phyloP scores from a whole-genome alignment of 2,888 invertebrate genomes.

The Ashinkailepas kermadecensis region DNA sequence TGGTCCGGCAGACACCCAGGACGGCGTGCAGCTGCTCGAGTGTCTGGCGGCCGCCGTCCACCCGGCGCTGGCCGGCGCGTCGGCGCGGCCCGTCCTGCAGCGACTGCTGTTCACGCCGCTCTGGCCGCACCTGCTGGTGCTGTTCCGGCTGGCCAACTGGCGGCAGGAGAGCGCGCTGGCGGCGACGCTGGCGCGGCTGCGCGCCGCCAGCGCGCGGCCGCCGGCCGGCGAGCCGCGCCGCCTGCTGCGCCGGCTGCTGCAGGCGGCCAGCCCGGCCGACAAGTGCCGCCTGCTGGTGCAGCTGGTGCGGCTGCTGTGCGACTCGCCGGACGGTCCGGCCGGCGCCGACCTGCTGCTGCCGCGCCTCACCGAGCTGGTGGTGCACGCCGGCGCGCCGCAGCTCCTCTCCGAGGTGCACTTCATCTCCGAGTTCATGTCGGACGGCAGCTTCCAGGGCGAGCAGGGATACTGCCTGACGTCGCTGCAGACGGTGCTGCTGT shows the following conservation, averaged over 20 bases:
- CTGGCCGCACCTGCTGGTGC: slow-evolving; percentile 5
- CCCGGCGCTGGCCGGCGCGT: not conserved
- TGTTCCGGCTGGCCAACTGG: slow-evolving; percentile 21
- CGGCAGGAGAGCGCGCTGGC: slow-evolving; percentile 14
- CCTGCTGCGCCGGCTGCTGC: slow-evolving; percentile 15
- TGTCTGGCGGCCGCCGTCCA: not conserved
- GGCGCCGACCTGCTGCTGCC: slow-evolving; percentile 21
- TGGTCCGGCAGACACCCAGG: not conserved
- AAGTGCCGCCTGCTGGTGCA: slow-evolving; percentile 21
- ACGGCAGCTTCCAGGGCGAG: not conserved
- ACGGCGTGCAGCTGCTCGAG: not conserved
- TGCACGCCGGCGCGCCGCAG: slow-evolving; percentile 7
- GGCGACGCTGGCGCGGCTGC: not conserved
- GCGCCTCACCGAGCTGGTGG: slow-evolving; percentile 1
- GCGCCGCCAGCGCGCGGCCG: not conserved
- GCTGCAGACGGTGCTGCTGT: slow-evolving; percentile 20
- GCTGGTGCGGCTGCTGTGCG: not conserved
- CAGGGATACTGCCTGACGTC: slow-evolving; percentile 21
- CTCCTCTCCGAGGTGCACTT: slow-evolving; percentile 19
- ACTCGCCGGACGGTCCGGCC: not conserved
- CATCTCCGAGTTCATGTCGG: not conserved
- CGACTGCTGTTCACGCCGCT: slow-evolving; percentile 15
- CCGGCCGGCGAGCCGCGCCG: not conserved
- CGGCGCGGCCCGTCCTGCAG: not conserved
- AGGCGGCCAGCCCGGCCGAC: not conserved